phyloP scores from a whole-genome alignment of 2,797 vertebrate species.

The Peromyscus eremicus region DNA sequence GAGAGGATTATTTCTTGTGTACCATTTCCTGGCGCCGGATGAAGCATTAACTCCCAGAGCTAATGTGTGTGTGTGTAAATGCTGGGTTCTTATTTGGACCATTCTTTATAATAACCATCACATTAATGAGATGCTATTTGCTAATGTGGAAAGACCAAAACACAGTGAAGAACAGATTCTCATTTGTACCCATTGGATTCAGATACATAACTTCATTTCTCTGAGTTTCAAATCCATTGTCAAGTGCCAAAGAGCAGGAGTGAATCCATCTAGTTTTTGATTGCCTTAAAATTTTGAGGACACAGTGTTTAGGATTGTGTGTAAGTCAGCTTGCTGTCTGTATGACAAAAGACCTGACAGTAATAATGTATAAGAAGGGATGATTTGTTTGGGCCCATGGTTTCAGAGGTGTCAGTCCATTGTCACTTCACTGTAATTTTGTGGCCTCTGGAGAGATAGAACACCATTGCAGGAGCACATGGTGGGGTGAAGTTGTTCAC shows the following conservation, averaged over 20 bases:
- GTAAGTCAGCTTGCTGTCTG: background rate
- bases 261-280: background rate
- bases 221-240: background rate
- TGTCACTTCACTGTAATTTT: background rate
- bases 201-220: background rate
- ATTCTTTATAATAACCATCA: background rate
- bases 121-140: background rate
- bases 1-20: constrained; percentile 8
- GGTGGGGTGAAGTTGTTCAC: background rate
- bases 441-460: background rate
- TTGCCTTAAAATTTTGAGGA: background rate
- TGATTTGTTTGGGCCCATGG: background rate
- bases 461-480: too few species aligned
- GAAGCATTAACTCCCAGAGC: background rate
- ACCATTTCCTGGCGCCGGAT: background rate
- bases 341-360: background rate
- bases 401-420: background rate
- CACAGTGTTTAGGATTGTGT: background rate
- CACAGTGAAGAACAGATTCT: background rate
- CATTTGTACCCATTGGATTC: background rate
- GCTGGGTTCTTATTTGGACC: background rate
- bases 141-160: background rate
- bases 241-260: too few species aligned
- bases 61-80: background rate
- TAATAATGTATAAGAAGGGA: background rate